phyloP scores from a whole-genome alignment of 2,113 vertebrate genomes.

The Platichthys stellatus region DNA sequence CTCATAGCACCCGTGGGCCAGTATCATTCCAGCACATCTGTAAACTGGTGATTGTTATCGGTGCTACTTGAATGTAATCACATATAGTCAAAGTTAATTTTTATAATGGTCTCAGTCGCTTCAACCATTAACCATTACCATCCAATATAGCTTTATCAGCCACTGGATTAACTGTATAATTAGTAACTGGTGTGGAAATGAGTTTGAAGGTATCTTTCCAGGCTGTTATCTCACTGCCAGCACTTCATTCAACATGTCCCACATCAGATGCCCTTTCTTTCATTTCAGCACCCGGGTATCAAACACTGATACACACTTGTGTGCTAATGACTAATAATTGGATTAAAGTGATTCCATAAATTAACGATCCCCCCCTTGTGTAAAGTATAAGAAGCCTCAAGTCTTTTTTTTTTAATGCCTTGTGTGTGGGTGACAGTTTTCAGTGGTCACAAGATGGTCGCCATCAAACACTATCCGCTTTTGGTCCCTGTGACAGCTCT shows the following conservation, averaged over 20 bases:
- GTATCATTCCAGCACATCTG: not conserved
- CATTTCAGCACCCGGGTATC: conserved; percentile 30
- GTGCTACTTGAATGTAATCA: not conserved
- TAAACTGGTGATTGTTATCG: not conserved
- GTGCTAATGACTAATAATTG: conserved; percentile 50
- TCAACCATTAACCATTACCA: conserved; percentile 10
- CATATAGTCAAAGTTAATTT: not conserved
- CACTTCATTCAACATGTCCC: conserved; percentile 26
- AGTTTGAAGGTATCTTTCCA: conserved; percentile 30
- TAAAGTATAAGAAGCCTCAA: conserved; percentile 23
- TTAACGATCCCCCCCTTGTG: not conserved
- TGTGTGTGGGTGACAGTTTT: conserved; percentile 44
- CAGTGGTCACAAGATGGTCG: conserved; percentile 74
- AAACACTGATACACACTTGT: conserved; percentile 34
- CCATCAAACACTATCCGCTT: conserved; percentile 66
- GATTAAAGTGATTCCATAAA: conserved; percentile 55
- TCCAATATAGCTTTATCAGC: conserved; percentile 33
- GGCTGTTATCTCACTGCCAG: conserved; percentile 15
- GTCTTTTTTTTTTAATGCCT: not conserved
- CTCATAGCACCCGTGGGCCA: too few species aligned
- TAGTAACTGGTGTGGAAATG: conserved; percentile 17
- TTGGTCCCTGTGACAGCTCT: conserved; percentile 73
- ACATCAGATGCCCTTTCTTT: conserved; percentile 37
- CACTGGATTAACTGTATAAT: conserved; percentile 37
- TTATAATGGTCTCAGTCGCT: not conserved